These are phyloP conservation scores for Alcis repandata DNA, from an alignment of 2,888 invertebrate genomes.

Conservation along the genomic window DNA sequence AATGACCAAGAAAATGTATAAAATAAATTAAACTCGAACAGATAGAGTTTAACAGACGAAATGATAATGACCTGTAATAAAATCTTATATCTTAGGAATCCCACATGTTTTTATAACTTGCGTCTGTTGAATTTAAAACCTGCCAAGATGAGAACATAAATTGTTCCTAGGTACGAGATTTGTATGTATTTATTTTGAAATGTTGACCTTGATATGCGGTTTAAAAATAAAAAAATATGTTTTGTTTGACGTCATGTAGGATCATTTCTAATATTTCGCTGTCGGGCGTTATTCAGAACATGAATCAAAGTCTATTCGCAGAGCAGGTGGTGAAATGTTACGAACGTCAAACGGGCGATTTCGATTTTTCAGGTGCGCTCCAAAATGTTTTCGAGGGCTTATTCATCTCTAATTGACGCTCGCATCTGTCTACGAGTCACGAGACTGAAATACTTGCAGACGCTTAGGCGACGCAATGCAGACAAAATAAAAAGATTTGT, in stretches of 20 bases:
- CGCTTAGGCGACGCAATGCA: slow-evolving; percentile 40
- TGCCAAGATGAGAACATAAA: slow-evolving; percentile 50
- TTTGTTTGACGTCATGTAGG: slow-evolving; percentile 73
- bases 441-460: slow-evolving; percentile 41
- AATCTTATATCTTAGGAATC: slow-evolving; percentile 36
- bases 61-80: slow-evolving; percentile 32
- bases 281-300: slow-evolving; percentile 58
- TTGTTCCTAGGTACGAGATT: slow-evolving; percentile 40
- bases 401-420: slow-evolving; percentile 40
- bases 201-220: slow-evolving; percentile 56
- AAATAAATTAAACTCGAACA: slow-evolving; percentile 26
- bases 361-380: slow-evolving; percentile 61
- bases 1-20: slow-evolving; percentile 19
- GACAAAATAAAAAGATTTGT: slow-evolving; percentile 1
- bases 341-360: slow-evolving; percentile 67
- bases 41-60: slow-evolving; percentile 26
- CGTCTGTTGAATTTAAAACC: slow-evolving; percentile 45
- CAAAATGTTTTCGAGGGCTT: slow-evolving; percentile 33
- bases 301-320: slow-evolving; percentile 81
- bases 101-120: slow-evolving; percentile 33
- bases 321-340: slow-evolving; percentile 67
- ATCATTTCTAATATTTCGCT: slow-evolving; percentile 72
- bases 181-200: slow-evolving; percentile 54
- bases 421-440: slow-evolving; percentile 34
- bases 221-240: slow-evolving; percentile 64